Percentiles rank a stretch among this genome's conserved stretches.
Evolutionary conservation across 2,113 vertebrate genomes (phyloP).

Genomic region (Turnix velox): DNA sequence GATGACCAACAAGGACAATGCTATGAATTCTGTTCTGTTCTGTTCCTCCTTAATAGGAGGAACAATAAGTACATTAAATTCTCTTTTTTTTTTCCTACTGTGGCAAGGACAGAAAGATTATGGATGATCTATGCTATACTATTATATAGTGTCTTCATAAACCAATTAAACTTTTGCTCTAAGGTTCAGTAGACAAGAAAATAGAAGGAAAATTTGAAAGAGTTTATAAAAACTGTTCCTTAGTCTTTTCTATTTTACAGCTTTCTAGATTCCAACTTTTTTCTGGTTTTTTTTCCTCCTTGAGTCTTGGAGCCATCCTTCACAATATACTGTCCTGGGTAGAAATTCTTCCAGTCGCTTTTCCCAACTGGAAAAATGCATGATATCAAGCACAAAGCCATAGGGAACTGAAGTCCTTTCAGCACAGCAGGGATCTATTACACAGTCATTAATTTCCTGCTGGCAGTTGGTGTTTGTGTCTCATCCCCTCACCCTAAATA

Average conservation of each 20-base stretch:
- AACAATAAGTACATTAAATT: neutral
- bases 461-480: neutral
- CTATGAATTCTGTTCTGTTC: accelerated
- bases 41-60: neutral
- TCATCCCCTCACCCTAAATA: neutral
- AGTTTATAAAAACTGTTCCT: neutral
- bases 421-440: accelerated
- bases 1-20: neutral
- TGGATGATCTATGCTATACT: neutral
- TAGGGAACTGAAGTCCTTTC: neutral
- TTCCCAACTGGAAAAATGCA: neutral
- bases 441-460: neutral
- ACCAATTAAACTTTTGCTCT: neutral
- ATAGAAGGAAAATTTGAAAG: neutral
- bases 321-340: neutral
- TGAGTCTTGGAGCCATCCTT: neutral
- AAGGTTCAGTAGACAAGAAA: neutral
- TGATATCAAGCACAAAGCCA: neutral
- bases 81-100: too few species aligned
- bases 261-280: neutral
- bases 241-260: neutral
- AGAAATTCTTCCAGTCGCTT: neutral
- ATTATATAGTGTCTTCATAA: neutral
- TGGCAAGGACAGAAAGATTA: neutral
- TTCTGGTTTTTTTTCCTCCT: neutral